Base-by-base conservation (phyloP, 2,113 vertebrate species). In the Oxygymnocypris stewartii region DNA sequence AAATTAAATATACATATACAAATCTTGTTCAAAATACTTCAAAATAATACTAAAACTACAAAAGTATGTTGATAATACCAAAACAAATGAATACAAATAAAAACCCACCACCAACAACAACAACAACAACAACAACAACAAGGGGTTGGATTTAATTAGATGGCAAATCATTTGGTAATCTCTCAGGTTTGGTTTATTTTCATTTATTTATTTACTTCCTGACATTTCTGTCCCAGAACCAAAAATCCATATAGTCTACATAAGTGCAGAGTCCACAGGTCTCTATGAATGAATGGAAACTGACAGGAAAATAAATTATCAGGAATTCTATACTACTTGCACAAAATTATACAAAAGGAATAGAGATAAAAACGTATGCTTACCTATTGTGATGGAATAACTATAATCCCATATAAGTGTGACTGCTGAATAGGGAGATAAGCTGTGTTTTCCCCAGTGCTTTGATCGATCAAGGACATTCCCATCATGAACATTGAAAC, bases 321-420 rank as follows among this genome's bases (percentile, higher is more conserved):
- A 57, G 12, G 28, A 40, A 84, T n/a, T 35, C 13, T 35, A 9
- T 31, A 78, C 49, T 57, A 7, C 74, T 76, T 76, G 47, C 23
- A 59, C 2, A 61, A 10, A n/a, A 61, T n/a, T n/a, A n/a, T 10
- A 10, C 57, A n/a, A 10, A 61, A 65, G 9, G 23, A 31, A 67
- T 28, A 6, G n/a, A 28, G 1, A 65, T 13, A 65, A 65, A 65
- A 28, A 12, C 0, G 0, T 67, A 1, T 31, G 63, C 79, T 86
- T 92, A 96, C 96, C 96, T 95, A 87, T 88, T 93, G 95, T 14
- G 95, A 94, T 44, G 95, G 94, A 77, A 95, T 94, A 0, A 92
- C 93, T 16, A 95, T 96, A 87, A 96, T 96, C 85, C 96, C 96
- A 0, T 96, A 96, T 82, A 96, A 95, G 9, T 95, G 96, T 0